Base-by-base conservation (phyloP, 2,113 vertebrate genomes). In the Chinchilla lanigera region DNA sequence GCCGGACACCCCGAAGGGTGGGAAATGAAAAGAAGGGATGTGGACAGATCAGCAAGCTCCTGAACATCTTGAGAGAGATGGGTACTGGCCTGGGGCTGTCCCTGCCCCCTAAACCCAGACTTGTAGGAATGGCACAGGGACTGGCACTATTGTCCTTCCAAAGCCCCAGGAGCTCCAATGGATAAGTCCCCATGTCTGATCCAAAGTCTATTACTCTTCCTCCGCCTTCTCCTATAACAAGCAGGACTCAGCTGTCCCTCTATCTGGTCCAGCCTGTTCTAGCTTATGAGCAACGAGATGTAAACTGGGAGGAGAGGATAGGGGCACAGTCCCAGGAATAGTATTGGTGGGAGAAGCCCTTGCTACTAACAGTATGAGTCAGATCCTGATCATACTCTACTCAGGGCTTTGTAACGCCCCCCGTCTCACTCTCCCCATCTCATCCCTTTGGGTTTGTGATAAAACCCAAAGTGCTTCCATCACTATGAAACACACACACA, bases 1-100 rank as follows among this genome's bases (percentile, higher is more conserved):
- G 95, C 44, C 1, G 26, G 94, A 83, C 88, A 69, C 90, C 97
- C 97, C 16, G 5, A 96, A 85, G 71, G 54, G 85, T 35, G 80
- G 93, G 89, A 85, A 96, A 96, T 24, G 65, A 95, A 78, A 47
- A 82, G 71, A 52, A 33, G 41, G 24, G 20, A 75, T 69, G 82
- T 0, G 1, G 28, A 13, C 44, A 77, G 89, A 82, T 4, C 60
- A 38, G 61, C 4, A 5, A 44, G 96, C 1, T 26, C 19, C 69
- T 52, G 58, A 71, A 44, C 75, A 26, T 73, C 80, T 67, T 19
- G 20, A 58, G 86, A 89, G 61, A 84, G 91, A 65, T 0, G 14
- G 73, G 58, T 38, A 44, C 94, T 33, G 19, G 56, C 33, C 65
- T 52, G 58, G 38, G 41, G 58, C 47, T 9, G 2, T 69, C 41